Conservation (phyloP, 2,888 invertebrate species). For the Clitarchus hookeri region DNA sequence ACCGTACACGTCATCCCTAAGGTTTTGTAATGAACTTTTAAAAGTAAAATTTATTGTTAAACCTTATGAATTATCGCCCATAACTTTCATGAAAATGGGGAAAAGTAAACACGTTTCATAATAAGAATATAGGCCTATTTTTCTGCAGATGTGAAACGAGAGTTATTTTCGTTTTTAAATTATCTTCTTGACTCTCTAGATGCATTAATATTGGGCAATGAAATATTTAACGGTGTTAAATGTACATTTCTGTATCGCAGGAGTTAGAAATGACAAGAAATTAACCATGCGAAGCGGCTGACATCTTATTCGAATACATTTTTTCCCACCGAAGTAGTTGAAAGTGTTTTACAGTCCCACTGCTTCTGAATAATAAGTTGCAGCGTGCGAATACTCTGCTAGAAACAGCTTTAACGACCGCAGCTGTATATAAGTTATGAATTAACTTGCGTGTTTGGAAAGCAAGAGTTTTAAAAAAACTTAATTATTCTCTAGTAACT, state of each 20-base stretch:
- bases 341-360: neutral
- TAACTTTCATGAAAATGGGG: no score
- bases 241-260: neutral
- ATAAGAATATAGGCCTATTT: neutral
- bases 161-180: neutral
- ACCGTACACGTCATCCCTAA: no score
- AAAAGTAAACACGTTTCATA: neutral
- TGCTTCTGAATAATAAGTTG: neutral
- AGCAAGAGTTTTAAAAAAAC: neutral
- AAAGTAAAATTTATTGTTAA: no score
- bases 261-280: neutral
- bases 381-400: neutral
- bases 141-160: neutral
- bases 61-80: no score
- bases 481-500: no score
- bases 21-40: no score
- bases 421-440: neutral
- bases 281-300: neutral
- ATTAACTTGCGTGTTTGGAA: neutral
- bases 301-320: neutral
- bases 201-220: neutral
- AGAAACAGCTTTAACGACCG: neutral
- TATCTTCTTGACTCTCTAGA: neutral
- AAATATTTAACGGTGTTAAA: neutral
- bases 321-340: neutral